These are phyloP conservation scores for Leptinotarsa rubiginosa DNA, from an alignment of 2,888 invertebrate genomes.

Conservation along the genomic window DNA sequence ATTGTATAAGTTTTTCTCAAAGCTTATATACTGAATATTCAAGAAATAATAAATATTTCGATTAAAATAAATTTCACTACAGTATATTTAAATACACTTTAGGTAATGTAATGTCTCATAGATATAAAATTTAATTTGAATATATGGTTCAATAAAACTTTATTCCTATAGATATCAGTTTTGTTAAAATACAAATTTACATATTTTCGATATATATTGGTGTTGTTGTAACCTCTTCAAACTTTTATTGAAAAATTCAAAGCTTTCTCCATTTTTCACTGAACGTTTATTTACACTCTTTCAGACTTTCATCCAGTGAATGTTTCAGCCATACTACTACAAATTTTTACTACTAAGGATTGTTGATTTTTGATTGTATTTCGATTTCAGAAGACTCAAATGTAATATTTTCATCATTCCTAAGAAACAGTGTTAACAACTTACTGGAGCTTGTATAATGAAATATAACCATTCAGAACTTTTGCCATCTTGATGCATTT, in stretches of 20 bases:
- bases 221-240: conserved; percentile 52
- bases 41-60: conserved; percentile 53
- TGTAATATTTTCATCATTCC: conserved; percentile 5
- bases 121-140: conserved; percentile 62
- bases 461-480: not conserved
- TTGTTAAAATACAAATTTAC: conserved; percentile 61
- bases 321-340: conserved; percentile 46
- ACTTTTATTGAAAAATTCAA: conserved; percentile 34
- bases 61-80: conserved; percentile 58
- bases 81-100: conserved; percentile 59
- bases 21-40: conserved; percentile 56
- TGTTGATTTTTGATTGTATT: conserved; percentile 59
- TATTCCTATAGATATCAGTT: conserved; percentile 54
- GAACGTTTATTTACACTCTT: conserved; percentile 50
- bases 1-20: conserved; percentile 52
- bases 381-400: conserved; percentile 34
- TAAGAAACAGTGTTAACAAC: conserved; percentile 27
- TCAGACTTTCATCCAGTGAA: conserved; percentile 48
- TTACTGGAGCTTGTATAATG: conserved; percentile 27
- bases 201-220: conserved; percentile 60
- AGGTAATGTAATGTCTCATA: conserved; percentile 57
- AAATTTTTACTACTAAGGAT: conserved; percentile 55
- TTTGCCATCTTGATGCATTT: too few species aligned
- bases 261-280: conserved; percentile 35
- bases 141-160: conserved; percentile 57